Conservation (phyloP, 1,140 invertebrate genomes). For the Monochamus saltuarius region DNA sequence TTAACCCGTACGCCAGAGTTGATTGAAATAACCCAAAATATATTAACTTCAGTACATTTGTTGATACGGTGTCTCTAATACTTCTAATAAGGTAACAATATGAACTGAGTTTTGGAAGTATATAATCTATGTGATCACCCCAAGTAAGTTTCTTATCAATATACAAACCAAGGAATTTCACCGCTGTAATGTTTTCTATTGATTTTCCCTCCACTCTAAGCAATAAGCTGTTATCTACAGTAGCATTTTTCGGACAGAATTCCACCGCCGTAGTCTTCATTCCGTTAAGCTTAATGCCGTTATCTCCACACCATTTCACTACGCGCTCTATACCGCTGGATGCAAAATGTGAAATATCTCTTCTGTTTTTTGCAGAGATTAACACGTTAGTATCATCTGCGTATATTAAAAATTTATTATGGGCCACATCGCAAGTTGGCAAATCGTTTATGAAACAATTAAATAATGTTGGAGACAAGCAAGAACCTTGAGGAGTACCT, state of each 20-base stretch:
- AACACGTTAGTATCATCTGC: slow-evolving; percentile 1
- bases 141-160: background rate
- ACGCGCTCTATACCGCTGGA: background rate
- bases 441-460: slow-evolving; percentile 12
- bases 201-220: background rate
- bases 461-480: slow-evolving; percentile 4
- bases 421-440: background rate
- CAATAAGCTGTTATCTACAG: background rate
- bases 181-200: background rate
- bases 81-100: slow-evolving; percentile 10
- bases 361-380: background rate
- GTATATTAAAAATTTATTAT: slow-evolving; percentile 1
- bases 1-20: background rate
- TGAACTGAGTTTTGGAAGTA: background rate
- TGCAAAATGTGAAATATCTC: background rate
- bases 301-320: background rate
- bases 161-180: background rate
- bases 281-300: background rate
- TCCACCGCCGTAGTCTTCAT: background rate
- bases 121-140: slow-evolving; percentile 2
- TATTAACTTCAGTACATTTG: background rate
- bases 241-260: background rate
- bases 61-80: background rate
- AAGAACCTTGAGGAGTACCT: slow-evolving; percentile 9
- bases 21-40: slow-evolving; percentile 4